Conservation (phyloP, 92 coral and sea anemone species). For the Actinostola sp. region DNA sequence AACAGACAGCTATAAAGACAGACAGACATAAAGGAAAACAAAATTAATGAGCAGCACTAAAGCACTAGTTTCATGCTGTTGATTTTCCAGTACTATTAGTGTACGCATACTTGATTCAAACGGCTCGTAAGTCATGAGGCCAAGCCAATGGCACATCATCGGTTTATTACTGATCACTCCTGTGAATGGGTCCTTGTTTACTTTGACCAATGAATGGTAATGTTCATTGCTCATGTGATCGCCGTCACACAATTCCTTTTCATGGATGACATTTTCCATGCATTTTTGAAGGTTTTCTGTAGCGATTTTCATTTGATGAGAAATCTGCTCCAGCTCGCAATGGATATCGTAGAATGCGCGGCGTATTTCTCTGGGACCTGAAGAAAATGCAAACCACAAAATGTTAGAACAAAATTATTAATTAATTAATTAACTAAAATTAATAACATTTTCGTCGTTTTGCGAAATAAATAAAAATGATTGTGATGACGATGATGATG, state of each 20-base stretch:
- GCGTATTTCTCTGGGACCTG: slow-evolving; percentile 65
- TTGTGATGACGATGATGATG: no score
- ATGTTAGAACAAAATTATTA: neutral
- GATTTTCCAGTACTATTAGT: neutral
- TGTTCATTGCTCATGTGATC: slow-evolving; percentile 68
- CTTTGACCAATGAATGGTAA: slow-evolving; percentile 38
- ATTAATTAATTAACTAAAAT: no score
- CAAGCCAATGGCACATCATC: slow-evolving; percentile 76
- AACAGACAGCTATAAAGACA: no score
- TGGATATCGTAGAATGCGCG: slow-evolving; percentile 66
- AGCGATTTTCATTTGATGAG: slow-evolving; percentile 65
- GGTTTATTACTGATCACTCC: slow-evolving; percentile 34
- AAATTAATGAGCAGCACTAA: no score
- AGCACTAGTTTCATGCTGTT: no score
- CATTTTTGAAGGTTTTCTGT: slow-evolving; percentile 79
- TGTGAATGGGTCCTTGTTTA: slow-evolving; percentile 21
- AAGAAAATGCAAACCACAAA: neutral
- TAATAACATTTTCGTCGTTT: no score
- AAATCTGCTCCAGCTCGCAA: slow-evolving; percentile 61
- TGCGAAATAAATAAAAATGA: no score
- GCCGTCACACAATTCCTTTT: slow-evolving; percentile 42
- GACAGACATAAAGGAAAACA: no score
- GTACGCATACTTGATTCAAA: slow-evolving; percentile 28
- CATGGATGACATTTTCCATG: slow-evolving; percentile 77
- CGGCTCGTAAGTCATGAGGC: slow-evolving; percentile 37